Evolutionary conservation across 2,888 invertebrate genomes (phyloP), one percentile per base, ranked within the genome.

Genomic region (Dasypolia templi): DNA sequence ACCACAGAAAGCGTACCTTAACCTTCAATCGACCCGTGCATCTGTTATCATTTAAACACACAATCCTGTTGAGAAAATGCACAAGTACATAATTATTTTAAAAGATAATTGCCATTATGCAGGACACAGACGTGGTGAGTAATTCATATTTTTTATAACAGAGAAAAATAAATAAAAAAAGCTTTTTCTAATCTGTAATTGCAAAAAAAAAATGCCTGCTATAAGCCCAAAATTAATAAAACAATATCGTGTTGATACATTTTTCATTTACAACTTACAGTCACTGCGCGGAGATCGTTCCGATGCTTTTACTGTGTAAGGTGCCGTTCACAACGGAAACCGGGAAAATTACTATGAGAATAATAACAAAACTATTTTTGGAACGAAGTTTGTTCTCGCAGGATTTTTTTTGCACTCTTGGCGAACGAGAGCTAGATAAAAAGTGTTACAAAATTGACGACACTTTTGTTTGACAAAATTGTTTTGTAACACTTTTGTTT

Each of bases 261-360:
- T 86, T 87, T 87, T 84, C 79, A 86, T 87, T 86, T 86, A 82
- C 84, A 85, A 77, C 85, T 84, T 82, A 84, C 75, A 80, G 80
- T 81, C 66, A 85, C 76, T 80, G 86, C 72, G 69, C 72, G 42
- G 72, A 75, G 77, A 81, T 75, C 86, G 74, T 82, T 81, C 70
- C 69, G 72, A 77, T 72, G 82, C 75, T 88, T 92, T 92, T 90
- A 91, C 87, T 77, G 82, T 86, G 53, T 83, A 74, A 85, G 35
- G 83, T 29, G 12, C 14, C 0, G 65, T 42, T 49, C 72, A 83
- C 59, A 69, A 39, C 11, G 26, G 42, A 39, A 1, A 53, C 19
- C 9, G 1, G 12, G 14, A 53, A 17, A 53, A n/a, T 29, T 49
- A 19, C 1, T 42, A n/a, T 3, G 0, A 32, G 17, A 51, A 51